phyloP scores from a whole-genome alignment of 2,888 invertebrate species.

The Spisula subtruncata region DNA sequence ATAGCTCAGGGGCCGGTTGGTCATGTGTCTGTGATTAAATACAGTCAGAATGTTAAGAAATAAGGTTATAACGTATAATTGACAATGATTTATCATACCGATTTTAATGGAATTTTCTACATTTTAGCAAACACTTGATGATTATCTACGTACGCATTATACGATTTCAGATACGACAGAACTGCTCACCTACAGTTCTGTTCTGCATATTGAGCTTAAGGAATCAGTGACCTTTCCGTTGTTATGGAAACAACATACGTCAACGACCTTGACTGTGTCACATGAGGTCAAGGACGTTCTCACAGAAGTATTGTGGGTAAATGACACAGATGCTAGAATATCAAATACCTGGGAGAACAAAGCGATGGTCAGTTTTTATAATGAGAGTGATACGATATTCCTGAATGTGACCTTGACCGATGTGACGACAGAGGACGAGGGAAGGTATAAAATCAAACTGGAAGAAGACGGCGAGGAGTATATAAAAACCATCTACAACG shows the following conservation, averaged over 20 bases:
- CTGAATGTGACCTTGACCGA: slow-evolving; percentile 30
- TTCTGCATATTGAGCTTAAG: slow-evolving; percentile 29
- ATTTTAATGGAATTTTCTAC: too few species aligned
- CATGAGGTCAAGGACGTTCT: background rate
- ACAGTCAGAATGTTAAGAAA: too few species aligned
- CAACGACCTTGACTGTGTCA: slow-evolving; percentile 36
- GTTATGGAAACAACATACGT: slow-evolving; percentile 13
- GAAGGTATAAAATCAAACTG: slow-evolving; percentile 23
- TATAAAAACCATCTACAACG: background rate
- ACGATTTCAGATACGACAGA: background rate
- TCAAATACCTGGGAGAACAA: slow-evolving; percentile 37
- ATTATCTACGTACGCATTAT: too few species aligned
- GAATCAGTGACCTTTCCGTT: slow-evolving; percentile 29
- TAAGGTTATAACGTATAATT: too few species aligned
- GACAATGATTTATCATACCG: too few species aligned
- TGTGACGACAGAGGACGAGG: slow-evolving; percentile 43
- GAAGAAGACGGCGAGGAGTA: background rate
- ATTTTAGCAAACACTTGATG: too few species aligned
- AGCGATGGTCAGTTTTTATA: background rate
- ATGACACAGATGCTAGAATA: slow-evolving; percentile 27
- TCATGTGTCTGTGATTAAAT: too few species aligned
- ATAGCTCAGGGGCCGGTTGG: too few species aligned
- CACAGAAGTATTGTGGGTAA: slow-evolving; percentile 25
- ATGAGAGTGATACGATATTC: slow-evolving; percentile 15
- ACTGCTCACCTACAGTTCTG: background rate